Percentiles rank a stretch among this genome's conserved stretches.
phyloP scores from a whole-genome alignment of 1,140 invertebrate genomes.

The Drosophila nikananu region DNA sequence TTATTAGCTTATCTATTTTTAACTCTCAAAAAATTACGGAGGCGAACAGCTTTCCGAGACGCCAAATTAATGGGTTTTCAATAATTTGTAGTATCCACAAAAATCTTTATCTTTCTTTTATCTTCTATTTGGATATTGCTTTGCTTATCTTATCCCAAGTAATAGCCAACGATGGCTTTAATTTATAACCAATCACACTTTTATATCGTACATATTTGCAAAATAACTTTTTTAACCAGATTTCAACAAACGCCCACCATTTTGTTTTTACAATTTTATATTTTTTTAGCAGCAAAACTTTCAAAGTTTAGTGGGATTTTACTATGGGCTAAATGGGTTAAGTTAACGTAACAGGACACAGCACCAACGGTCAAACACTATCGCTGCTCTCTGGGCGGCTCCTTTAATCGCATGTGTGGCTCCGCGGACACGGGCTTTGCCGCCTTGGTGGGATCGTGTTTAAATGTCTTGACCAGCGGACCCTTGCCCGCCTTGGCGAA shows the following conservation, averaged over 20 bases:
- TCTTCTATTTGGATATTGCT: not conserved
- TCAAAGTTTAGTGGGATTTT: slow-evolving; percentile 13
- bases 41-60: not conserved
- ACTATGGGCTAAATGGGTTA: slow-evolving; percentile 59
- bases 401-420: slow-evolving; percentile 50
- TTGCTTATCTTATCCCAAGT: slow-evolving; percentile 1
- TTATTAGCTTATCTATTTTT: slow-evolving; percentile 2
- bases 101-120: not conserved
- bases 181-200: not conserved
- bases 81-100: not conserved
- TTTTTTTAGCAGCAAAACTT: slow-evolving; percentile 47
- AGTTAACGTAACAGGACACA: slow-evolving; percentile 74
- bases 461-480: slow-evolving; percentile 94
- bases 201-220: not conserved
- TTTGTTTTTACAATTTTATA: slow-evolving; percentile 40
- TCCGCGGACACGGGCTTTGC: slow-evolving; percentile 46
- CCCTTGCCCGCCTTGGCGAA: slow-evolving; percentile 94
- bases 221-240: too few species aligned
- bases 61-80: not conserved
- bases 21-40: not conserved
- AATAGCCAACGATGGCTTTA: not conserved
- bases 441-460: slow-evolving; percentile 92
- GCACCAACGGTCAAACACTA: slow-evolving; percentile 11
- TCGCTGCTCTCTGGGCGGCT: slow-evolving; percentile 30
- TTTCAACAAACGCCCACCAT: too few species aligned